Conservation (phyloP, 2,113 vertebrate species). For the Limnothrissa miodon region DNA sequence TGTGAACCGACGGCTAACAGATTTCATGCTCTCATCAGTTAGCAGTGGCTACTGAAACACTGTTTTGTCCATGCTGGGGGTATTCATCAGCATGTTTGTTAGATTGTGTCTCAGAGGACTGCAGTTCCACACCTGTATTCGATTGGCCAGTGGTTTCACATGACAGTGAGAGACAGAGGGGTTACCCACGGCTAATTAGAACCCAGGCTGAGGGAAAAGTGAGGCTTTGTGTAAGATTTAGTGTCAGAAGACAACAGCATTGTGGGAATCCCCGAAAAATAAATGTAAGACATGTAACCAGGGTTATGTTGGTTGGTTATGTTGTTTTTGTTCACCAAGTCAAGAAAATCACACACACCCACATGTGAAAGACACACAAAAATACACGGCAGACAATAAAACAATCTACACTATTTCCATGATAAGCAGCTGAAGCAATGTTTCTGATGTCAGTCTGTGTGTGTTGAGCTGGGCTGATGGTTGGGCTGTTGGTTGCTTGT, state of each 20-base stretch:
- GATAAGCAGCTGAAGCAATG: not conserved
- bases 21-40: too few relatives aligned
- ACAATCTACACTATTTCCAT: not conserved
- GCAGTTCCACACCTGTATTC: not conserved
- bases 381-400: too few relatives aligned
- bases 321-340: not conserved
- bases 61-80: too few relatives aligned
- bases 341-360: too few relatives aligned
- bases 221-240: not conserved
- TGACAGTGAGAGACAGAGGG: too few relatives aligned
- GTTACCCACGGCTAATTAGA: too few relatives aligned
- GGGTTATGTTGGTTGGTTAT: not conserved
- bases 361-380: not conserved
- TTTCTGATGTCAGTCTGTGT: not conserved
- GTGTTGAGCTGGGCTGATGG: not conserved
- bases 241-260: too few relatives aligned
- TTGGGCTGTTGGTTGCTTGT: slow-evolving; percentile 17
- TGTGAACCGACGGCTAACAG: too few relatives aligned
- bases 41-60: too few relatives aligned
- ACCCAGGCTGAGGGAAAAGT: too few relatives aligned
- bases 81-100: too few relatives aligned
- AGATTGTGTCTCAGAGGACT: not conserved
- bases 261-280: not conserved
- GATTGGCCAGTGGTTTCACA: not conserved
- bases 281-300: not conserved